phyloP scores from a whole-genome alignment of 92 coral and sea anemone species.

The Virgularia gustaviana region DNA sequence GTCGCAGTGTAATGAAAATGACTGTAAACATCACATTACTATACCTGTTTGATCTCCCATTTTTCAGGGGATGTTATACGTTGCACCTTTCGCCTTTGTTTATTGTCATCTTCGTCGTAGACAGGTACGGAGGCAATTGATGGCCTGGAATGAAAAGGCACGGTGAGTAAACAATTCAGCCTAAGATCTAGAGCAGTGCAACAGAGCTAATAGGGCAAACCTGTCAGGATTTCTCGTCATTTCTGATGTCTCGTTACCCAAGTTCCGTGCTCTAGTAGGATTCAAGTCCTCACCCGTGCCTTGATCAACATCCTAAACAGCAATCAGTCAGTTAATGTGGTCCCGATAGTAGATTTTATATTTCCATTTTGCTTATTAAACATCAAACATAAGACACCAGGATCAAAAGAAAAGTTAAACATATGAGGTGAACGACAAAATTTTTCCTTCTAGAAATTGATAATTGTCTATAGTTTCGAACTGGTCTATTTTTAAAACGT shows the following conservation, averaged over 20 bases:
- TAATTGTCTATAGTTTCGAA: no score
- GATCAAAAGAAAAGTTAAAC: no score
- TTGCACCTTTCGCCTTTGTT: conserved; percentile 75
- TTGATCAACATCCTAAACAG: conserved; percentile 87
- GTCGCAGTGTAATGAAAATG: no score
- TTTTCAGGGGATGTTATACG: conserved; percentile 97
- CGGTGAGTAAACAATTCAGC: background rate
- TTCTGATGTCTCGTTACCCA: conserved; percentile 72
- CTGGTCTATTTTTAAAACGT: no score
- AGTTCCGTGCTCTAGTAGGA: conserved; percentile 73
- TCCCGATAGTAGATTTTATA: background rate
- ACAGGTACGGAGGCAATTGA: conserved; percentile 68
- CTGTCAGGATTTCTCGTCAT: conserved; percentile 95
- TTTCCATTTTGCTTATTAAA: background rate
- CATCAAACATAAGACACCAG: no score
- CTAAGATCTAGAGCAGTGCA: background rate
- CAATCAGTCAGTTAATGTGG: background rate
- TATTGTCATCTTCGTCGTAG: conserved; percentile 83
- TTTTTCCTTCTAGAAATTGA: no score
- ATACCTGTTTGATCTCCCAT: conserved; percentile 96
- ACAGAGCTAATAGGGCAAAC: conserved; percentile 33
- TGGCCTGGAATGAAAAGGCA: conserved; percentile 53
- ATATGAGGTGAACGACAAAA: no score
- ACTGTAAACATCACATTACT: background rate
- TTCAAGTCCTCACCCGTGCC: conserved; percentile 93